phyloP scores from a whole-genome alignment of 1,140 invertebrate species.

The Pentalonia nigronervosa region DNA sequence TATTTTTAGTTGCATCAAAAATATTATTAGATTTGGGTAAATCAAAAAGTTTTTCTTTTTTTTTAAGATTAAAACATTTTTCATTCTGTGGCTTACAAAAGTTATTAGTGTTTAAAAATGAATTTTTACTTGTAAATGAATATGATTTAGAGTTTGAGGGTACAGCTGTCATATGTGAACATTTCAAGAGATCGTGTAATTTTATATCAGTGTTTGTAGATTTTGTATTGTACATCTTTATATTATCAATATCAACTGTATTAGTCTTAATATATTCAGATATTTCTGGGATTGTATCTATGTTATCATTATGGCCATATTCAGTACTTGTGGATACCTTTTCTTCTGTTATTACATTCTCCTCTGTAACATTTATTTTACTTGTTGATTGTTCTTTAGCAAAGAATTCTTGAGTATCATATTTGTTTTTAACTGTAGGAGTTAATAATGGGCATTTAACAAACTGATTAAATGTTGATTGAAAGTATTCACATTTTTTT shows the following conservation, averaged over 20 bases:
- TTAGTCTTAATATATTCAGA: no score
- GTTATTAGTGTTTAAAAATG: neutral
- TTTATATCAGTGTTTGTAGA: neutral
- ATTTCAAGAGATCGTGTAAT: slow-evolving; percentile 12
- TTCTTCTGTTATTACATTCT: neutral
- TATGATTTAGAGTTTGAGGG: neutral
- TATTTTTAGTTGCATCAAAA: neutral
- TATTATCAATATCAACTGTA: neutral
- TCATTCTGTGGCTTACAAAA: neutral
- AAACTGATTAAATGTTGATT: neutral
- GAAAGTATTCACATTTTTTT: slow-evolving; percentile 19
- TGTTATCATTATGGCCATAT: neutral
- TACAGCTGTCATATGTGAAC: neutral
- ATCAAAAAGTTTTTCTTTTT: neutral
- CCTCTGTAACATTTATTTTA: neutral
- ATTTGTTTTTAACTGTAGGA: neutral
- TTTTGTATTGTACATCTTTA: neutral
- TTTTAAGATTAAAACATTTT: neutral
- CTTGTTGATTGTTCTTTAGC: neutral
- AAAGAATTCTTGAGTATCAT: neutral
- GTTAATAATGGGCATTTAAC: neutral
- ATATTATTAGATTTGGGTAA: neutral
- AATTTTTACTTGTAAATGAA: neutral
- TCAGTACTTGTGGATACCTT: neutral
- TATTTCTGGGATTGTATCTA: neutral